Evolutionary conservation across 1,140 invertebrate genomes (phyloP), one percentile per base, ranked within the genome.

Genomic region (Palaemon carinicauda): DNA sequence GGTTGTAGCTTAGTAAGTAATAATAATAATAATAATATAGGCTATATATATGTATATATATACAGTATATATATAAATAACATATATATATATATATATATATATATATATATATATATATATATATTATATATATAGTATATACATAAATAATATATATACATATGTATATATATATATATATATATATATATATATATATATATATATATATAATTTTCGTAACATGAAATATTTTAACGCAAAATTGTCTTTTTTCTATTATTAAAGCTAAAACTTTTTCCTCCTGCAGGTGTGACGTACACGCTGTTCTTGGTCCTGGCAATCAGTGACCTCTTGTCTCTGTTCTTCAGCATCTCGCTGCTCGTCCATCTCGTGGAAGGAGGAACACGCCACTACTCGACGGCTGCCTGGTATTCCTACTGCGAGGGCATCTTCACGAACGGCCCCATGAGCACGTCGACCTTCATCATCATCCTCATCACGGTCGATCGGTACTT

Each of bases 401-500:
- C 80, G 1, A 88, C 89, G 21, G 88, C 90, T 1, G 77, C 90
- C 21, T 91, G 90, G 77, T 90, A 90, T 52, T 88, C 90, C 4
- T 89, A 91, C 56, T 73, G 91, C 3, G 90, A 90, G 65, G 69
- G 90, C 74, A 69, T 90, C 0, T 82, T 90, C 7, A 88, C 90
- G 21, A 91, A 91, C 77, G 90, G 88, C 14, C 89, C 90, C 9
- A 90, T 91, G 90, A 89, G 88, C 24, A 89, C 87, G 77, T 89
- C 88, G 53, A 90, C 90, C 1, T 89, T 91, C 60, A 69, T 90
- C 21, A 90, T 91, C 0, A 89, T 91, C 21, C 89, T 90, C 21
- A 84, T 91, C 0, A 91, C 90, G 9, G 82, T 91, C 12, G 90
- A 91, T 50, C 82, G 90, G 0, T 91, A 90, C 60, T 90, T 90